A percentile compares a stretch with the other conserved stretches of the same genome.
Conservation (phyloP, 2,888 invertebrate genomes). For the Epirrhoe alternata region DNA sequence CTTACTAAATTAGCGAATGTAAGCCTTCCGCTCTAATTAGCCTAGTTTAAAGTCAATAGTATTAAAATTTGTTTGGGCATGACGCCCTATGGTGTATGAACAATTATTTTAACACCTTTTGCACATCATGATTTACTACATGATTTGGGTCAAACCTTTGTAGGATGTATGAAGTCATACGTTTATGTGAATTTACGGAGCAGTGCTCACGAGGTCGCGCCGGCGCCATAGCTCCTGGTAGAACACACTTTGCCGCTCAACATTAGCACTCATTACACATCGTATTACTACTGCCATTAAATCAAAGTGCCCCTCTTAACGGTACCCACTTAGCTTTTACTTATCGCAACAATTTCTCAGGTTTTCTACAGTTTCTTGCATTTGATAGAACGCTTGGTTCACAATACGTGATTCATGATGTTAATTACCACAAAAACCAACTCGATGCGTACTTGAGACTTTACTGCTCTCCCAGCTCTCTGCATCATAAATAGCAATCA, state of each 20-base stretch:
- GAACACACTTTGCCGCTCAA: conserved; percentile 46
- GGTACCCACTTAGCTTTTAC: conserved; percentile 56
- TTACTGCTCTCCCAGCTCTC: conserved; percentile 40
- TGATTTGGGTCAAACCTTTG: conserved; percentile 48
- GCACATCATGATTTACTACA: conserved; percentile 43
- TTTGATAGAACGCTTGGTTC: conserved; percentile 33
- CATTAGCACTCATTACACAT: conserved; percentile 59
- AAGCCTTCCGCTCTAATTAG: conserved; percentile 16
- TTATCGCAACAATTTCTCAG: conserved; percentile 63
- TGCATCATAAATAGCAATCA: conserved; percentile 30
- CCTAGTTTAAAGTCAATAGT: conserved; percentile 8
- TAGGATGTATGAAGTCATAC: conserved; percentile 58
- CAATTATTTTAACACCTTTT: conserved; percentile 32
- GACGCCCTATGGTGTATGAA: conserved; percentile 26
- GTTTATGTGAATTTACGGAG: conserved; percentile 55
- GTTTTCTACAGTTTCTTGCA: conserved; percentile 56
- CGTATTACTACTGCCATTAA: conserved; percentile 58
- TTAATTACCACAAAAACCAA: conserved; percentile 38
- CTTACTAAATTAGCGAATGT: conserved; percentile 6
- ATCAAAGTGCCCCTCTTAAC: conserved; percentile 66
- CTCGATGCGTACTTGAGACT: conserved; percentile 34
- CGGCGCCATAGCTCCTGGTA: conserved; percentile 39
- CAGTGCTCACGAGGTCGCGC: conserved; percentile 53
- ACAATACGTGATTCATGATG: conserved; percentile 36
- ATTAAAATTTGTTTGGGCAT: conserved; percentile 20